A percentile compares a stretch with the other conserved stretches of the same genome.
Evolutionary conservation across 2,888 invertebrate species (phyloP).

Genomic region (Melanotus villosus): DNA sequence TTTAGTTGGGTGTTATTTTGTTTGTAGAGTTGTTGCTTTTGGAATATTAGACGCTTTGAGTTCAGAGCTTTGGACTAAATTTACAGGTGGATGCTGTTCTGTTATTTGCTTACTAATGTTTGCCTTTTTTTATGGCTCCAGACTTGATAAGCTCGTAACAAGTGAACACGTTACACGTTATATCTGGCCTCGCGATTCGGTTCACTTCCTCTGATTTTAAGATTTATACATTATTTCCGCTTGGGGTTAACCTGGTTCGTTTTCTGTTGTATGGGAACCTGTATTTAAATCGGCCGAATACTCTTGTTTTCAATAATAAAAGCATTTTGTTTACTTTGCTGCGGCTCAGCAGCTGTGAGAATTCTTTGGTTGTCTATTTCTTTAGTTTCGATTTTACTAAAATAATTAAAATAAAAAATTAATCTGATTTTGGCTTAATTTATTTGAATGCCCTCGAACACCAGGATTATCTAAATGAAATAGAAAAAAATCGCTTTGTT

Average conservation of each 20-base stretch:
- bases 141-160: constrained; percentile 17
- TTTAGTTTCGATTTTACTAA: too few relatives aligned
- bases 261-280: neutral
- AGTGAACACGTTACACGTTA: constrained; percentile 16
- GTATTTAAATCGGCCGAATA: neutral
- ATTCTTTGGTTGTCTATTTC: too few relatives aligned
- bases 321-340: too few relatives aligned
- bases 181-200: constrained; percentile 5
- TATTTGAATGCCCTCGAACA: too few relatives aligned
- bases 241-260: neutral
- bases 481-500: too few relatives aligned
- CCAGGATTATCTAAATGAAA: too few relatives aligned
- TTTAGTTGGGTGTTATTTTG: constrained; percentile 29
- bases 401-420: too few relatives aligned
- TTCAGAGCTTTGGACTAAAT: too few relatives aligned
- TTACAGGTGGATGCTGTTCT: constrained; percentile 40
- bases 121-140: constrained; percentile 29
- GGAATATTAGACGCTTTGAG: constrained; percentile 29
- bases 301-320: too few relatives aligned
- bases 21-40: constrained; percentile 34
- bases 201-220: constrained; percentile 35
- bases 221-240: constrained; percentile 33
- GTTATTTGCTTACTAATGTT: constrained; percentile 34
- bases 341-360: too few relatives aligned
- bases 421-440: too few relatives aligned